phyloP scores from a whole-genome alignment of 2,888 invertebrate species.

The Scaeva pyrastri region DNA sequence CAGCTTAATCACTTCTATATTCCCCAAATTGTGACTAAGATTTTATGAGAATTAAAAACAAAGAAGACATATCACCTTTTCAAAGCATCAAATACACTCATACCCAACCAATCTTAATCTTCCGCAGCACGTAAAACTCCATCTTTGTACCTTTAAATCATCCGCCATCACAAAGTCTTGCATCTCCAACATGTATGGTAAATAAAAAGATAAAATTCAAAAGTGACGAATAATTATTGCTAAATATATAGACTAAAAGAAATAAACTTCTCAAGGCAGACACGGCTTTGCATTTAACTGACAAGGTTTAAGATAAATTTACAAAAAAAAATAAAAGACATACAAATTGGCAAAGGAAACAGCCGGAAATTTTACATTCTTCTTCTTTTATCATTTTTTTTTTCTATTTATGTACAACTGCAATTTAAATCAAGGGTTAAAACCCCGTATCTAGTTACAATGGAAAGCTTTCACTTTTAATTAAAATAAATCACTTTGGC shows the following conservation, averaged over 20 bases:
- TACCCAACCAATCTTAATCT: too few relatives aligned
- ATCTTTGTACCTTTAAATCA: constrained; percentile 11
- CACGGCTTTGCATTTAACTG: constrained; percentile 35
- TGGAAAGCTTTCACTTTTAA: constrained; percentile 65
- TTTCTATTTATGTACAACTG: constrained; percentile 41
- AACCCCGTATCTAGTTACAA: constrained; percentile 3
- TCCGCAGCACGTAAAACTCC: too few relatives aligned
- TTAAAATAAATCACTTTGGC: constrained; percentile 56
- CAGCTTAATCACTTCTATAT: too few relatives aligned
- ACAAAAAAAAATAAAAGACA: background rate
- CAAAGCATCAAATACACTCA: too few relatives aligned
- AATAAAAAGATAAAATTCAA: constrained; percentile 3
- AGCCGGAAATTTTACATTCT: constrained; percentile 11
- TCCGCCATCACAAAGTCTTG: constrained; percentile 43
- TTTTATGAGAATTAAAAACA: too few relatives aligned
- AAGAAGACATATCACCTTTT: too few relatives aligned
- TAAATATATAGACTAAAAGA: background rate
- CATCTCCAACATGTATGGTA: constrained; percentile 39
- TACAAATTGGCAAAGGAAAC: background rate
- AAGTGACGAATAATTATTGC: constrained; percentile 26
- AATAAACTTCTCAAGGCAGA: constrained; percentile 22
- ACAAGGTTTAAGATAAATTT: constrained; percentile 4
- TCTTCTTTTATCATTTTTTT: background rate
- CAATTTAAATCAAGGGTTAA: constrained; percentile 49
- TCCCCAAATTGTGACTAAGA: too few relatives aligned